Percentiles rank a stretch among this genome's conserved stretches.
These are phyloP conservation scores for Aphelinus atriplicis DNA, from an alignment of 1,140 invertebrate genomes.

Conservation along the genomic window DNA sequence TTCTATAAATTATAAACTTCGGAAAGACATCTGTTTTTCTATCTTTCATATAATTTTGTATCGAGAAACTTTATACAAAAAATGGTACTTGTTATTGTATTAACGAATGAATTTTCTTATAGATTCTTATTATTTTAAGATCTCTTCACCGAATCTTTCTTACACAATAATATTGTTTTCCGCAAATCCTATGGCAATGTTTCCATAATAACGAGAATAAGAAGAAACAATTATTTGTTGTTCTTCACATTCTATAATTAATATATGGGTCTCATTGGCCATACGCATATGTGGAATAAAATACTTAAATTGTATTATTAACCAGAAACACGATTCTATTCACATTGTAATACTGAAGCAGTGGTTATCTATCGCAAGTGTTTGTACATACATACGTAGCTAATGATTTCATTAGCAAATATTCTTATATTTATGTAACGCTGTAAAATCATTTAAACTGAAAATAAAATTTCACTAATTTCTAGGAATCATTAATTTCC, in stretches of 20 bases:
- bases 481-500: background rate
- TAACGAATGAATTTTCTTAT: conserved; percentile 19
- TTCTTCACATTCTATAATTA: too few relatives aligned
- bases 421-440: conserved; percentile 22
- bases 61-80: background rate
- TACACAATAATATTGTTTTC: too few relatives aligned
- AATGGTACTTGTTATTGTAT: conserved; percentile 10
- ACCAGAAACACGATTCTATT: conserved; percentile 14
- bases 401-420: conserved; percentile 14
- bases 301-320: conserved; percentile 26
- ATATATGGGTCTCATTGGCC: too few relatives aligned
- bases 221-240: too few relatives aligned
- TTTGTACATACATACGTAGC: conserved; percentile 23
- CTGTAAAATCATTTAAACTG: conserved; percentile 30
- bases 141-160: background rate
- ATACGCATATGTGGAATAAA: background rate
- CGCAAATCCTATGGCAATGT: too few relatives aligned
- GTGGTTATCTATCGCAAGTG: conserved; percentile 5
- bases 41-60: conserved; percentile 1
- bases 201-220: too few relatives aligned
- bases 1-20: conserved; percentile 19
- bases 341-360: conserved; percentile 11
- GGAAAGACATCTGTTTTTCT: conserved; percentile 1
- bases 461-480: conserved; percentile 26
- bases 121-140: conserved; percentile 24